Evolutionary conservation across 1,140 invertebrate species (phyloP), one percentile per base, ranked within the genome.

Genomic region (Drosophila lini): DNA sequence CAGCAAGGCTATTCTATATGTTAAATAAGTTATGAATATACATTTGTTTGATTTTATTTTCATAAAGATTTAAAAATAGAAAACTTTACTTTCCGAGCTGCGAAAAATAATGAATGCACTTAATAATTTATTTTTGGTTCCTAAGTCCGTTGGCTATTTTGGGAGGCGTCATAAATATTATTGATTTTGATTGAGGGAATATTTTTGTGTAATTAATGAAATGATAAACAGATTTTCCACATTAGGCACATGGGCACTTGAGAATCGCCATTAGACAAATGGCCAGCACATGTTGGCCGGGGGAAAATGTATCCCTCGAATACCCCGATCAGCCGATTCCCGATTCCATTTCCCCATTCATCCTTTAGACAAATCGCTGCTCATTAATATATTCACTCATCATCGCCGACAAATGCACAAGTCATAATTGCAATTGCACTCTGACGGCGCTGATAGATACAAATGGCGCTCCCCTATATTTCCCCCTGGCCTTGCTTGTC

Each of bases 311-410:
- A 10, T 19, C 11, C n/a, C 36, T 16, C 11, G 31, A 8, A 19
- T 25, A 9, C 15, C 4, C 52, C 3, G 10, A 15, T 32, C 22
- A 28, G 25, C 52, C 4, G 13, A 15, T 32, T 16, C 6, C 52
- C 4, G 13, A 15, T 32, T 16, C 50, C 34, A 34, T 31, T 38
- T 13, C 38, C 69, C 67, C 38, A 32, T 28, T 36, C 40, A 57
- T 75, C 47, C 63, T 36, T 36, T 55, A 78, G 85, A 89, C 85
- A 89, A 90, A 89, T 89, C 85, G 78, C 80, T 89, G 78, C 59
- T 89, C 84, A 89, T 89, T 89, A 89, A 89, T 89, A 89, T 84
- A 89, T 90, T 84, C 84, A 89, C 84, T 88, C 84, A 88, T 84
- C 84, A 89, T 84, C 42, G 73, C 38, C 41, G 71, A 45, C 67